A percentile compares a stretch with the other conserved stretches of the same genome.
Conservation (phyloP, 2,888 invertebrate species). For the Frankliniella fusca region DNA sequence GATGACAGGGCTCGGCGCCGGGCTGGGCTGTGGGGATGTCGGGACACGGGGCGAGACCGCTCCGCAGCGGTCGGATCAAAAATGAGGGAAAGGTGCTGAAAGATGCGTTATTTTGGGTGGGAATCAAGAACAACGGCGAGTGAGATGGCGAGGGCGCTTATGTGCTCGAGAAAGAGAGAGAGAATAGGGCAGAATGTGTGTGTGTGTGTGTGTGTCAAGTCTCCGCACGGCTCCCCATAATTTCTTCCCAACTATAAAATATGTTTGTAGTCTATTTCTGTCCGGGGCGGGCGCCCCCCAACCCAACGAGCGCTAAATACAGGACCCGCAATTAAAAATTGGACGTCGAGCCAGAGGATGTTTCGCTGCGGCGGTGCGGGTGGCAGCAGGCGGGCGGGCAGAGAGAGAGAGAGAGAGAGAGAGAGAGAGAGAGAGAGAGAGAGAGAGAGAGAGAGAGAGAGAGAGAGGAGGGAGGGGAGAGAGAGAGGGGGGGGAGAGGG, state of each 20-base stretch:
- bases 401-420: not conserved
- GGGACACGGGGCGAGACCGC: too few species aligned
- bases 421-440: too few species aligned
- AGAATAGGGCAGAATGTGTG: constrained; percentile 3
- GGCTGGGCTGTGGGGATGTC: not conserved
- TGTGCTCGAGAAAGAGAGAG: not conserved
- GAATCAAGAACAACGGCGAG: not conserved
- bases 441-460: too few species aligned
- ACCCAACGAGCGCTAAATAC: constrained; percentile 22
- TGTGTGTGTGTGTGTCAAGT: constrained; percentile 1
- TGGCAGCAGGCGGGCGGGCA: not conserved
- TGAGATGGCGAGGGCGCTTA: not conserved
- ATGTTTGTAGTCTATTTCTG: constrained; percentile 21
- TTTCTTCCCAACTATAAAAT: constrained; percentile 25
- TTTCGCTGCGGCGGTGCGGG: not conserved
- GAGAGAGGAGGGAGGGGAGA: not conserved
- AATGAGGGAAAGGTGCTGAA: constrained; percentile 24
- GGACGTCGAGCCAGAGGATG: not conserved
- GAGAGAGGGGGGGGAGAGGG: not conserved
- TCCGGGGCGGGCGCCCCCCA: not conserved
- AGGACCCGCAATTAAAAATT: constrained; percentile 19
- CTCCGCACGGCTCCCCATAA: constrained; percentile 7
- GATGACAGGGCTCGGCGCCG: not conserved
- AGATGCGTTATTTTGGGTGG: constrained; percentile 9
- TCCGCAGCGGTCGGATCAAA: not conserved